Percentiles rank a stretch among this genome's conserved stretches.
These are phyloP conservation scores for Hyperoplus immaculatus DNA, from an alignment of 2,797 vertebrate genomes.

Conservation along the genomic window DNA sequence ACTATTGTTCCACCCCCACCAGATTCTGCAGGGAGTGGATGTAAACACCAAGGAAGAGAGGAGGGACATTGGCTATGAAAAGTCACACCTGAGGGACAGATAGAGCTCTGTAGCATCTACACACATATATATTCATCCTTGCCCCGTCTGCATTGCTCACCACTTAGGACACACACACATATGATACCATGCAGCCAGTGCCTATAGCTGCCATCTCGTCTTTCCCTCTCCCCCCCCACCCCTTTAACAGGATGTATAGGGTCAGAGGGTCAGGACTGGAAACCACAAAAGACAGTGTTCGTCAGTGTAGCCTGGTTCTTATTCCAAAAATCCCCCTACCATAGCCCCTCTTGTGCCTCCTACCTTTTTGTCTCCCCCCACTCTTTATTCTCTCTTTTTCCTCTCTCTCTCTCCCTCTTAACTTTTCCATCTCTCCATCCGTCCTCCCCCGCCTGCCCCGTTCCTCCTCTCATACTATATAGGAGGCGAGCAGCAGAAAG, in stretches of 20 bases:
- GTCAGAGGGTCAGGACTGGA: constrained; percentile 78
- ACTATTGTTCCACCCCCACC: constrained; percentile 72
- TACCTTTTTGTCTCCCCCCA: constrained; percentile 48
- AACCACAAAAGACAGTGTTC: constrained; percentile 79
- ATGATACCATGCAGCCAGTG: constrained; percentile 35
- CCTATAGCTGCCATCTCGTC: constrained; percentile 72
- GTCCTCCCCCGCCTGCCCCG: constrained; percentile 27
- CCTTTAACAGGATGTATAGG: constrained; percentile 80
- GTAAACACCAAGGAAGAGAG: constrained; percentile 69
- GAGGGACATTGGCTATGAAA: constrained; percentile 65
- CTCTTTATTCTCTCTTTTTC: constrained; percentile 50
- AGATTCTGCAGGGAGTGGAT: constrained; percentile 73
- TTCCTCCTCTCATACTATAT: constrained; percentile 43
- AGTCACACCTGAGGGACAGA: constrained; percentile 75
- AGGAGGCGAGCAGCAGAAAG: constrained; percentile 53
- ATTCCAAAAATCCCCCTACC: constrained; percentile 62
- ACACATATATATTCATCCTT: constrained; percentile 33
- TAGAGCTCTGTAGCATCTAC: constrained; percentile 16
- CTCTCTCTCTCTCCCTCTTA: constrained; percentile 55
- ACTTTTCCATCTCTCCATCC: constrained; percentile 2
- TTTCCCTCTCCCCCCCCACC: constrained; percentile 54
- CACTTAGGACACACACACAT: constrained; percentile 17
- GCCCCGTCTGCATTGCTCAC: background rate
- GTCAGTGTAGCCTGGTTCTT: constrained; percentile 76
- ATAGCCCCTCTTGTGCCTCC: constrained; percentile 57